A percentile compares a stretch with the other conserved stretches of the same genome.
Evolutionary conservation across 2,888 invertebrate genomes (phyloP).

Genomic region (Cerastis rubricosa): DNA sequence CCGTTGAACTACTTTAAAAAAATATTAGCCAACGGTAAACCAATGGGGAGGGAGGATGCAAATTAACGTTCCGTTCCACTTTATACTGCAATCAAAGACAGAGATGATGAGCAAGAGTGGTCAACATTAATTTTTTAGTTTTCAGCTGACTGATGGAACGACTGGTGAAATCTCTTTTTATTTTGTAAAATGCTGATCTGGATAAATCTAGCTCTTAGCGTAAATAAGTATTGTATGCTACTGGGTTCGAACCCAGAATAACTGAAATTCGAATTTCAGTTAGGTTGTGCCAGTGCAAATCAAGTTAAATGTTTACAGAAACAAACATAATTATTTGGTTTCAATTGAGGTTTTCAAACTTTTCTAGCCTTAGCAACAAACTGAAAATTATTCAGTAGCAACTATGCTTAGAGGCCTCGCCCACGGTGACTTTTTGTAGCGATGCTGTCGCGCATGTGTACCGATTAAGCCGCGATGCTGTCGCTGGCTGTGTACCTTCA

Average conservation of each 20-base stretch:
- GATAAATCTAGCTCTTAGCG: neutral
- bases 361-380: neutral
- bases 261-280: neutral
- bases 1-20: slow-evolving; percentile 85
- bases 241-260: too few species aligned
- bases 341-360: neutral
- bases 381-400: neutral
- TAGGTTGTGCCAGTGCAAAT: neutral
- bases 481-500: too few species aligned
- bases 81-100: neutral
- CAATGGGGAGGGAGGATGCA: slow-evolving; percentile 73
- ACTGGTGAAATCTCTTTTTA: neutral
- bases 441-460: too few species aligned
- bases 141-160: neutral
- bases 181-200: neutral
- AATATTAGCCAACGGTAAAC: slow-evolving; percentile 75
- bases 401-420: too few species aligned
- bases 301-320: neutral
- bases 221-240: neutral
- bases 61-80: slow-evolving; percentile 70
- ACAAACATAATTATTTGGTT: neutral
- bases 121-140: too few species aligned
- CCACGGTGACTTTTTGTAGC: too few species aligned
- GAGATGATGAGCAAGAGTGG: neutral
- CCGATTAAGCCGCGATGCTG: too few species aligned